phyloP scores from a whole-genome alignment of 1,140 invertebrate species.

The Pseudachorutes palmiensis region DNA sequence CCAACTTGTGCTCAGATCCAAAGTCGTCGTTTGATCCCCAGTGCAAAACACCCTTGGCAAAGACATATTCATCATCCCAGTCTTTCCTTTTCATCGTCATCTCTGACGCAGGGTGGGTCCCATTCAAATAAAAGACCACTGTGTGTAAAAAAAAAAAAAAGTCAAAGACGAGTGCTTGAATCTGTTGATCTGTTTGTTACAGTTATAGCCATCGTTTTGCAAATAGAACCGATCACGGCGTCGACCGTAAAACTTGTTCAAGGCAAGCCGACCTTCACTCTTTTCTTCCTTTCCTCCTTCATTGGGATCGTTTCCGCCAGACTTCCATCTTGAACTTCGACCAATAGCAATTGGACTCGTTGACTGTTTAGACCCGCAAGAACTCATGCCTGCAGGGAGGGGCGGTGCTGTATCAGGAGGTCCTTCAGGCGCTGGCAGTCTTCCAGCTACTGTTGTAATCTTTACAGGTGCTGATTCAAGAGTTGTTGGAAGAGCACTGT shows the following conservation, averaged over 20 bases:
- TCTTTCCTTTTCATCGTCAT: background rate
- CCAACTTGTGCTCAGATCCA: conserved; percentile 48
- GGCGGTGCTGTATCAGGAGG: no score
- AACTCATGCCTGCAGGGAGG: no score
- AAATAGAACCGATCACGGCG: background rate
- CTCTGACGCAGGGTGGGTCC: background rate
- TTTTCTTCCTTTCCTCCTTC: background rate
- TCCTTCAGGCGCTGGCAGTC: no score
- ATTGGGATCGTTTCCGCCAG: no score
- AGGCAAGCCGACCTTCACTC: background rate
- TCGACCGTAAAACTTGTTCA: background rate
- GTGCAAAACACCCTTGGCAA: conserved; percentile 49
- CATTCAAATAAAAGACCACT: background rate
- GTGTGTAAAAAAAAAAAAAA: background rate
- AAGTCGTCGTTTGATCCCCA: conserved; percentile 45
- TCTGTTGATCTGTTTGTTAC: background rate
- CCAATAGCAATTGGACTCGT: conserved; percentile 1
- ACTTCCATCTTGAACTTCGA: background rate
- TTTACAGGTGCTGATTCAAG: no score
- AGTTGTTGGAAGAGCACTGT: no score
- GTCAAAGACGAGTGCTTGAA: background rate
- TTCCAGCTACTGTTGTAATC: no score
- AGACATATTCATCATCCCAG: conserved; percentile 39
- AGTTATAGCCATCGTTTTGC: conserved; percentile 6
- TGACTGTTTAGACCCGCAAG: no score